phyloP scores from a whole-genome alignment of 2,888 invertebrate species.

The Alitta virens region DNA sequence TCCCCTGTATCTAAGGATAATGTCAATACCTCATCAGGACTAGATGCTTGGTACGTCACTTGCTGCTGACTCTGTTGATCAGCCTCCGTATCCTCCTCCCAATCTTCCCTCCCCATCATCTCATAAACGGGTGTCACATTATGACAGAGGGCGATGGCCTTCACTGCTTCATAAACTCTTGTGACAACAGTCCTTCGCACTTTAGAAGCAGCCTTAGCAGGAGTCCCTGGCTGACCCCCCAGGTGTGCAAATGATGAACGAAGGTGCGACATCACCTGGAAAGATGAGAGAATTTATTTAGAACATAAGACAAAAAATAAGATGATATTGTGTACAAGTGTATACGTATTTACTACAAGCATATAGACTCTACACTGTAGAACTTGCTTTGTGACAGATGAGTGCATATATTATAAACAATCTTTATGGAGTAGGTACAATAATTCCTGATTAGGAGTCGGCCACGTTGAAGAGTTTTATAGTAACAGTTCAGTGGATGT shows the following conservation, averaged over 20 bases:
- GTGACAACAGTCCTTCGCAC: slow-evolving; percentile 71
- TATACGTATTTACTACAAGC: too few species aligned
- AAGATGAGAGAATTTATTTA: too few species aligned
- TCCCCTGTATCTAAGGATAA: too few species aligned
- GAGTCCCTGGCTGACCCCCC: neutral
- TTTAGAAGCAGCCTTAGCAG: slow-evolving; percentile 41
- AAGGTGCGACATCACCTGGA: slow-evolving; percentile 59
- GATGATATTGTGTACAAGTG: too few species aligned
- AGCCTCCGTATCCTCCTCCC: slow-evolving; percentile 44
- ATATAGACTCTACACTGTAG: too few species aligned
- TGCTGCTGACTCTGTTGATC: slow-evolving; percentile 49
- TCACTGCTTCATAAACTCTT: slow-evolving; percentile 81
- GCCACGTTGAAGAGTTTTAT: too few species aligned
- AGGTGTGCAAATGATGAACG: slow-evolving; percentile 54
- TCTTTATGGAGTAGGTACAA: too few species aligned
- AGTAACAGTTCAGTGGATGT: too few species aligned
- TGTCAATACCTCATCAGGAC: slow-evolving; percentile 71
- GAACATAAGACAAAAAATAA: too few species aligned
- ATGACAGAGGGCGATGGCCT: slow-evolving; percentile 94
- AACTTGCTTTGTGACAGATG: too few species aligned
- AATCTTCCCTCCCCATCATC: slow-evolving; percentile 36
- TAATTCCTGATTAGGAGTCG: too few species aligned
- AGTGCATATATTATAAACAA: too few species aligned
- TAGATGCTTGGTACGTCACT: slow-evolving; percentile 70
- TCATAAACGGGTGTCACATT: slow-evolving; percentile 98